These are phyloP conservation scores for Sylvicola cinctus DNA, from an alignment of 2,888 invertebrate genomes.

Conservation along the genomic window DNA sequence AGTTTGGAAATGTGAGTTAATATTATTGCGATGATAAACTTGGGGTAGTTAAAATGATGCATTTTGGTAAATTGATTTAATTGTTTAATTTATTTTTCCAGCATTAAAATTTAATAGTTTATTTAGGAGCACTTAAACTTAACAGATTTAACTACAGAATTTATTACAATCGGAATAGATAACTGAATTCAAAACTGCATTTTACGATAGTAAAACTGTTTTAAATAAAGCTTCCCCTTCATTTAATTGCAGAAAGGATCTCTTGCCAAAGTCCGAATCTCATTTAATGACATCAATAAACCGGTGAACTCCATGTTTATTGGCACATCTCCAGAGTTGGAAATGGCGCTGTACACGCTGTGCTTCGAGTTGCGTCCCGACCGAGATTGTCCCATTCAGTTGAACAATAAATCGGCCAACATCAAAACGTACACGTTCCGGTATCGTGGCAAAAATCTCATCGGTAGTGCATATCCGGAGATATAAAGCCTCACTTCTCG, in stretches of 20 bases:
- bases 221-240: no score
- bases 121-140: no score
- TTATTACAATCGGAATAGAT: no score
- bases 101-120: no score
- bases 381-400: conserved; percentile 47
- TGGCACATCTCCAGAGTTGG: conserved; percentile 78
- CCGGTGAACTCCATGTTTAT: conserved; percentile 61
- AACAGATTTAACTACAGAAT: no score
- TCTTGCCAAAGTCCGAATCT: conserved; percentile 50
- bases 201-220: no score
- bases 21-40: not conserved
- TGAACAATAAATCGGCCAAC: conserved; percentile 47
- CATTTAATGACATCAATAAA: conserved; percentile 47
- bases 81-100: no score
- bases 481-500: no score
- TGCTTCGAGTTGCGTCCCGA: conserved; percentile 65
- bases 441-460: conserved; percentile 54
- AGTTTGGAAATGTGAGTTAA: conserved; percentile 45
- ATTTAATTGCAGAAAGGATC: conserved; percentile 48
- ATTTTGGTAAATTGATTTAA: no score
- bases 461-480: conserved; percentile 67
- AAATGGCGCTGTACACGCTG: conserved; percentile 73
- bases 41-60: no score
- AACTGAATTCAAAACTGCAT: no score
- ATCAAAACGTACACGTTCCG: conserved; percentile 54